A percentile compares a stretch with the other conserved stretches of the same genome.
These are phyloP conservation scores for Zaprionus lachaisei DNA, from an alignment of 1,140 invertebrate species.

Conservation along the genomic window DNA sequence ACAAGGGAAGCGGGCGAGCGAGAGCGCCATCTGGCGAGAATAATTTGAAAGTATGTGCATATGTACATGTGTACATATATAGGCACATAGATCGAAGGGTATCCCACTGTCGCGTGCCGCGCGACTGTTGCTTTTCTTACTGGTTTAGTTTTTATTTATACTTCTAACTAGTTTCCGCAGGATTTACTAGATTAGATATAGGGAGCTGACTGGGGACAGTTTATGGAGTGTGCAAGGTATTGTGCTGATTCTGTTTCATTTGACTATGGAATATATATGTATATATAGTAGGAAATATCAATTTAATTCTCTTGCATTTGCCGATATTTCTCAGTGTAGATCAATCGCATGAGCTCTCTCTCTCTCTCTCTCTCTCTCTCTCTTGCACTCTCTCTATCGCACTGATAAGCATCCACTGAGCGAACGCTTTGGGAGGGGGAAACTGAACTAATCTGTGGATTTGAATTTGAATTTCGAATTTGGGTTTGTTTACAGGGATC, in stretches of 20 bases:
- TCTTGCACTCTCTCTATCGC: neutral
- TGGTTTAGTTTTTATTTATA: neutral
- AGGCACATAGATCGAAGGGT: too few species aligned
- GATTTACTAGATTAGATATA: neutral
- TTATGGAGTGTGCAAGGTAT: neutral
- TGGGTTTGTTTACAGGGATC: conserved; percentile 88
- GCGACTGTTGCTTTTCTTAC: too few species aligned
- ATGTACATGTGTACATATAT: too few species aligned
- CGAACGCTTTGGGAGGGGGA: neutral
- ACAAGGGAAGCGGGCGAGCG: too few species aligned
- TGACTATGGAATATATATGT: too few species aligned
- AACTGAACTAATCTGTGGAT: neutral
- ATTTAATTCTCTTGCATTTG: too few species aligned
- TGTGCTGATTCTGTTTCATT: too few species aligned
- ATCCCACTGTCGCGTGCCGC: too few species aligned
- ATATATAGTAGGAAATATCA: too few species aligned
- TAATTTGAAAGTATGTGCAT: too few species aligned
- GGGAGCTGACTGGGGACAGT: neutral
- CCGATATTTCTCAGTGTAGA: neutral
- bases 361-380: neutral
- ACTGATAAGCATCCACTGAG: neutral
- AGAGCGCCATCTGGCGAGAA: too few species aligned
- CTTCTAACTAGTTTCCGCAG: neutral
- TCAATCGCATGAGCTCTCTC: neutral
- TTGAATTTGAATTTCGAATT: too few species aligned